Percentiles rank a stretch among this genome's conserved stretches.
phyloP scores from a whole-genome alignment of 2,797 vertebrate genomes.

The Pitangus sulphuratus region DNA sequence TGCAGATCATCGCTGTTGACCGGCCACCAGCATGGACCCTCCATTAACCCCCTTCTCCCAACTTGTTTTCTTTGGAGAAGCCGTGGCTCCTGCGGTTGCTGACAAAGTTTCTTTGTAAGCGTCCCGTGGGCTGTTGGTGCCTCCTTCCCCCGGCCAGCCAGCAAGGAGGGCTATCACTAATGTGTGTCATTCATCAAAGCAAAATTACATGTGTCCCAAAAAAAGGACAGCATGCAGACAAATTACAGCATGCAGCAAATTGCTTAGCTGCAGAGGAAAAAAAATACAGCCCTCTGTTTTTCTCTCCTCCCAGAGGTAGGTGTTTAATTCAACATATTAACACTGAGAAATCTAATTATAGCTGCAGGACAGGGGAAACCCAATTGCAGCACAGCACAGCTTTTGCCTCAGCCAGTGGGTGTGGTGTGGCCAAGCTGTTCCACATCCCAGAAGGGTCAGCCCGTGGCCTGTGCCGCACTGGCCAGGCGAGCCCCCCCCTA shows the following conservation, averaged over 20 bases:
- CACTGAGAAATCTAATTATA: constrained; percentile 12
- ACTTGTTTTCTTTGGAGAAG: constrained; percentile 64
- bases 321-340: constrained; percentile 60
- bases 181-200: constrained; percentile 75
- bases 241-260: constrained; percentile 68
- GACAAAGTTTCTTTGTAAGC: constrained; percentile 66
- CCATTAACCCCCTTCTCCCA: background rate
- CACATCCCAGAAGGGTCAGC: background rate
- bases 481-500: rapidly evolving
- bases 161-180: constrained; percentile 43
- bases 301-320: constrained; percentile 50
- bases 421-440: background rate
- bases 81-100: constrained; percentile 51
- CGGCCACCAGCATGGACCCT: background rate
- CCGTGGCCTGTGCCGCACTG: rapidly evolving
- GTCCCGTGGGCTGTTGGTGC: constrained; percentile 7
- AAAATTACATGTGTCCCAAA: constrained; percentile 75
- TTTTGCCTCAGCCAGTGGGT: rapidly evolving
- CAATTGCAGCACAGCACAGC: background rate
- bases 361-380: background rate
- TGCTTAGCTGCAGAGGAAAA: constrained; percentile 31
- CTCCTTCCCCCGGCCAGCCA: background rate
- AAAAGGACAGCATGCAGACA: constrained; percentile 51
- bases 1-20: background rate
- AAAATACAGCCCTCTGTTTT: background rate